Conservation (phyloP, 2,797 vertebrate genomes). For the Pogonophryne albipinna region DNA sequence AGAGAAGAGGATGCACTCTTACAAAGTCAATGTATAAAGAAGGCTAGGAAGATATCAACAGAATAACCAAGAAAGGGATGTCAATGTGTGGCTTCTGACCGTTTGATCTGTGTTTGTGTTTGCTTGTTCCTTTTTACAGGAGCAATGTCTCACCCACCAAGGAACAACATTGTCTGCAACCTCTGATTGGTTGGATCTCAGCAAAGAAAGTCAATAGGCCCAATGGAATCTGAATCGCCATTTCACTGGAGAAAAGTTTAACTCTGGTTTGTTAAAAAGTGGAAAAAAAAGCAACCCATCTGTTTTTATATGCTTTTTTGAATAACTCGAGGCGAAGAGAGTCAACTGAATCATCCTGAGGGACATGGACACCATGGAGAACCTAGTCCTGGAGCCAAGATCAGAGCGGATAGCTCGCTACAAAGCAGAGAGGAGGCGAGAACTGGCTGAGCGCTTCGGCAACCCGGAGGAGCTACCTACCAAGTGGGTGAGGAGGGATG, state of each 20-base stretch:
- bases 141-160: constrained; percentile 31
- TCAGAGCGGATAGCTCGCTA: constrained; percentile 86
- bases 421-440: constrained; percentile 85
- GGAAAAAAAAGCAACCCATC: constrained; percentile 23
- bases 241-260: constrained; percentile 16
- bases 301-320: constrained; percentile 46
- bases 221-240: constrained; percentile 62
- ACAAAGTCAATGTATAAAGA: constrained; percentile 36
- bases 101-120: constrained; percentile 2
- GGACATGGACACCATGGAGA: constrained; percentile 76
- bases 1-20: constrained; percentile 29
- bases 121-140: constrained; percentile 50
- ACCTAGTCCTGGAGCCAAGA: constrained; percentile 78
- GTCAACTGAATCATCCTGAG: constrained; percentile 34
- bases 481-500: constrained; percentile 80
- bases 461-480: constrained; percentile 78
- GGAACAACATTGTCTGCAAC: constrained; percentile 30
- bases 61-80: neutral
- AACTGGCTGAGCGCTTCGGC: constrained; percentile 82
- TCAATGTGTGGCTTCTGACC: neutral
- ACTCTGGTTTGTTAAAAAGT: constrained; percentile 25
- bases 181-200: constrained; percentile 24
- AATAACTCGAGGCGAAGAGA: constrained; percentile 26
- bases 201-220: constrained; percentile 24
- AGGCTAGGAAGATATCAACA: neutral